Evolutionary conservation across 35 echinoderm and acorn worm genomes (phyloP).

Genomic region (Ophiothrix spiculata): DNA sequence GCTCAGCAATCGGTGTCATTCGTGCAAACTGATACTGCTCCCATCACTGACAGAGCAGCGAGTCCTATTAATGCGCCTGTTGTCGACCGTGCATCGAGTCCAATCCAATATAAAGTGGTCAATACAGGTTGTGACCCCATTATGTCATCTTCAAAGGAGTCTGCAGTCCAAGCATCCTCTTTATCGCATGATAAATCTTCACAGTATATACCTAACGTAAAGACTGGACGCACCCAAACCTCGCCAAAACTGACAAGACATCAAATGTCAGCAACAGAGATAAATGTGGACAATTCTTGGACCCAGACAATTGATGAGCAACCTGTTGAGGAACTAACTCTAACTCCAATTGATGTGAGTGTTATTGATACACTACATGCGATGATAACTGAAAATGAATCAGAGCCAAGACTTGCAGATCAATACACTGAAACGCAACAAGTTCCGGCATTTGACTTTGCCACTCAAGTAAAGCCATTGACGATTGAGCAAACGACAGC

Average conservation of each 20-base stretch:
- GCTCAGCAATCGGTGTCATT: not conserved
- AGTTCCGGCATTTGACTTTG: conserved; percentile 37
- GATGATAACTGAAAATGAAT: conserved; percentile 27
- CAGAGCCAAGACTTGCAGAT: conserved; percentile 22
- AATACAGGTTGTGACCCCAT: not conserved
- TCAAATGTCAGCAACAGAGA: conserved; percentile 10
- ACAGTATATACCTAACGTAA: not conserved
- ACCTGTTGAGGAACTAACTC: conserved; percentile 8
- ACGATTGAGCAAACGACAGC: conserved; percentile 47
- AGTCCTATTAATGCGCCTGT: not conserved
- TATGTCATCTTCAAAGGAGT: not conserved
- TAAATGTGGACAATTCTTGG: too few relatives aligned
- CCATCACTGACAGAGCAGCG: not conserved
- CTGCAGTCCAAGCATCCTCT: not conserved
- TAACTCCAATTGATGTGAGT: not conserved
- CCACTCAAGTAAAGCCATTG: conserved; percentile 38
- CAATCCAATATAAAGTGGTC: not conserved
- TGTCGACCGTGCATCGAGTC: not conserved
- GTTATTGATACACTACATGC: not conserved
- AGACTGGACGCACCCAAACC: conserved; percentile 12
- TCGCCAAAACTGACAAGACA: not conserved
- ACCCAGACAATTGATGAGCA: not conserved
- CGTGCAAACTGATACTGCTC: not conserved
- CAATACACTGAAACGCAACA: conserved; percentile 29
- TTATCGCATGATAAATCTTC: not conserved